phyloP scores from a whole-genome alignment of 2,113 vertebrate genomes.

The Scomber scombrus region DNA sequence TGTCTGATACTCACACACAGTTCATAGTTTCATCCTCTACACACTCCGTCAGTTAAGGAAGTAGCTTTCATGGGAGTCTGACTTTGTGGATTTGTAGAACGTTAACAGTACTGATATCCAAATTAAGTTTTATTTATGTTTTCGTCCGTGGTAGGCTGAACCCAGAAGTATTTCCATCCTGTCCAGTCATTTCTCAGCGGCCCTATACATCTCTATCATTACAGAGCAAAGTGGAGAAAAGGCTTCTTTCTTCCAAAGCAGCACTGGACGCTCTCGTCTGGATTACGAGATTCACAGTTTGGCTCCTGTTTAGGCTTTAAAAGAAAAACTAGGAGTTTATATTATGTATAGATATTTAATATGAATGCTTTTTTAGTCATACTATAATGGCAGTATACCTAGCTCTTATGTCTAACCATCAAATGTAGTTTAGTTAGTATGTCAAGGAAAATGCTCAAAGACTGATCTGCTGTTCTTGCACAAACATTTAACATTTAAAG shows the following conservation, averaged over 20 bases:
- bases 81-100: slow-evolving; percentile 38
- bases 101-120: slow-evolving; percentile 26
- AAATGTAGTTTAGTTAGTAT: too few relatives aligned
- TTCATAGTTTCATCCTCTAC: neutral
- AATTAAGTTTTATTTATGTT: slow-evolving; percentile 54
- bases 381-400: too few relatives aligned
- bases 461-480: too few relatives aligned
- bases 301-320: neutral
- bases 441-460: too few relatives aligned
- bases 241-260: slow-evolving; percentile 22
- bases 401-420: too few relatives aligned
- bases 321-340: neutral
- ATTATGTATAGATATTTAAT: neutral
- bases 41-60: neutral
- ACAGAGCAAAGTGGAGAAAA: slow-evolving; percentile 7
- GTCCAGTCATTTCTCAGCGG: slow-evolving; percentile 42
- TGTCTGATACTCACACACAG: neutral
- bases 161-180: slow-evolving; percentile 65
- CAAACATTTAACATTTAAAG: too few relatives aligned
- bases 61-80: neutral
- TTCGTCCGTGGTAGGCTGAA: slow-evolving; percentile 46
- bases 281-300: neutral
- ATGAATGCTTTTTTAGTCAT: neutral
- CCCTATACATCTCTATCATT: slow-evolving; percentile 34
- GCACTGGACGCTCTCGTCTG: neutral